Evolutionary conservation across 2,113 vertebrate genomes (phyloP).

Genomic region (Oophaga pumilio): DNA sequence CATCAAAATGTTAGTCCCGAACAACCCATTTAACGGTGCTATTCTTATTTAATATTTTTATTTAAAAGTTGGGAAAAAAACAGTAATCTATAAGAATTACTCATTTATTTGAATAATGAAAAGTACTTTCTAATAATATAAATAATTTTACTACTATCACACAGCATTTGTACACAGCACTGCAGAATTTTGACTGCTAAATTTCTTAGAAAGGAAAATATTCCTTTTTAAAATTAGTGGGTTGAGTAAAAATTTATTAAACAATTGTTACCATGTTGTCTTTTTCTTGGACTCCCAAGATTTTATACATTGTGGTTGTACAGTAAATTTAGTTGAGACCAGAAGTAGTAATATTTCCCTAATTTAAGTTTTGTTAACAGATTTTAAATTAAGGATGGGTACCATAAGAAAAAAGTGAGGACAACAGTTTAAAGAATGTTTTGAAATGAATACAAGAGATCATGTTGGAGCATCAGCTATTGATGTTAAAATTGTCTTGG

Average conservation of each 20-base stretch:
- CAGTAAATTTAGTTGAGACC: neutral
- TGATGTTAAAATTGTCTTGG: neutral
- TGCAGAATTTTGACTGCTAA: neutral
- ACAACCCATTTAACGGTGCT: too few species aligned
- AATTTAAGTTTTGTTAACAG: neutral
- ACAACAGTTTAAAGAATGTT: neutral
- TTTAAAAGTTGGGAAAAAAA: too few species aligned
- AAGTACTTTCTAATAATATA: neutral
- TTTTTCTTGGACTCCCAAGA: neutral
- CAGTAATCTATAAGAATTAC: too few species aligned
- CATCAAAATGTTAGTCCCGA: too few species aligned
- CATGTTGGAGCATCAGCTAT: neutral
- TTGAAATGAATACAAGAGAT: neutral
- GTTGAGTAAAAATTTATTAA: neutral
- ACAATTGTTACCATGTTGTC: neutral
- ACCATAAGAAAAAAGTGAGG: neutral
- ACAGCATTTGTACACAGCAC: neutral
- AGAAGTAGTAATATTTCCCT: neutral
- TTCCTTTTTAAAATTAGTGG: neutral
- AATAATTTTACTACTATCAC: neutral
- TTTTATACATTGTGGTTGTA: neutral
- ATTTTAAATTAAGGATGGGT: neutral
- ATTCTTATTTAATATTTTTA: too few species aligned
- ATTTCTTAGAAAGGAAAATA: neutral
- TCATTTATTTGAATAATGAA: too few species aligned